Conservation (phyloP, 2,888 invertebrate species). For the Ommatoiulus sabulosus region DNA sequence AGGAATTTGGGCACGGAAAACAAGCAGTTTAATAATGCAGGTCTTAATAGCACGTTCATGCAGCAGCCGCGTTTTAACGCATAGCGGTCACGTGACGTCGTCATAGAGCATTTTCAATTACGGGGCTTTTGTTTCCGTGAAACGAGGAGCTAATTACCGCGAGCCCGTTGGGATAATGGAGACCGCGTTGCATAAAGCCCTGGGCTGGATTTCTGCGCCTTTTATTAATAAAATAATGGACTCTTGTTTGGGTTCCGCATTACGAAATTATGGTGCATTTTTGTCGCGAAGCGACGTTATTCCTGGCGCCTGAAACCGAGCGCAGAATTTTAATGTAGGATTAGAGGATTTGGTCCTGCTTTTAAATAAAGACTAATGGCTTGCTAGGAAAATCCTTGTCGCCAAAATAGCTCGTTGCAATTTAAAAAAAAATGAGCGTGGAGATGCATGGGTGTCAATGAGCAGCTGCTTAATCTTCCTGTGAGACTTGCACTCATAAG, state of each 20-base stretch:
- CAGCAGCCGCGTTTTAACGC: background rate
- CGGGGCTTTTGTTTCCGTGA: background rate
- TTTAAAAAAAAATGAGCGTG: too few relatives aligned
- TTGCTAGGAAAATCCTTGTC: background rate
- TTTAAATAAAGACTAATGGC: background rate
- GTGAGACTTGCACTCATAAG: too few relatives aligned
- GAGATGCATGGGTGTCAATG: too few relatives aligned
- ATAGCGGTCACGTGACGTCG: background rate
- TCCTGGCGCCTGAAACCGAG: background rate
- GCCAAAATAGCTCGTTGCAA: background rate
- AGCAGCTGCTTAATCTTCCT: too few relatives aligned
- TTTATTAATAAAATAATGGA: background rate
- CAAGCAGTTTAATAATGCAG: background rate
- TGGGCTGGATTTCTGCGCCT: background rate
- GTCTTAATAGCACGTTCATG: background rate
- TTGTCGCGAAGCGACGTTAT: background rate
- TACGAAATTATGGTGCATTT: background rate
- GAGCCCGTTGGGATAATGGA: background rate
- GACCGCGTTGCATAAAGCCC: background rate
- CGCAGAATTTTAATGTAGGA: background rate
- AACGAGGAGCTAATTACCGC: background rate
- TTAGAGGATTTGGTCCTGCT: background rate
- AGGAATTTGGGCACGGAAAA: background rate
- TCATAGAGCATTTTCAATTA: background rate
- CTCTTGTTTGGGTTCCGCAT: background rate